Percentiles rank a stretch among this genome's conserved stretches.
phyloP scores from a whole-genome alignment of 2,113 vertebrate genomes.

The Smithornis capensis region DNA sequence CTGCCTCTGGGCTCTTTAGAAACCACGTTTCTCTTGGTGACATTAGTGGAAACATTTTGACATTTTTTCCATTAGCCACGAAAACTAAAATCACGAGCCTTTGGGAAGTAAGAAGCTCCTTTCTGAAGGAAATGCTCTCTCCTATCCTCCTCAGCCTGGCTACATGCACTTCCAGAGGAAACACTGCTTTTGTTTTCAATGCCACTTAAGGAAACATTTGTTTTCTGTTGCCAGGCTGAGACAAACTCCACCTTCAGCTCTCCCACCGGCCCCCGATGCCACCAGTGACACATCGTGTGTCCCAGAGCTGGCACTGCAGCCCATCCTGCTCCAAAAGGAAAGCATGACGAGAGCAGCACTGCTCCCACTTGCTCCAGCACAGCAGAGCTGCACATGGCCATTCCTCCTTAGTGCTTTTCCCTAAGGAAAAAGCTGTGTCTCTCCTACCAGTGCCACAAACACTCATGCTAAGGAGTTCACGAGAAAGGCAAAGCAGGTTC shows the following conservation, averaged over 20 bases:
- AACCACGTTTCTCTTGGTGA: neutral
- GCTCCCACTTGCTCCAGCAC: neutral
- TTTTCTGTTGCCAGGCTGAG: neutral
- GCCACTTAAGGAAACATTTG: neutral
- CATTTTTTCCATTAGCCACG: neutral
- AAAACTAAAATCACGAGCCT: neutral
- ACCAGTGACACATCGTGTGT: rapidly evolving
- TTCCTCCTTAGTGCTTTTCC: neutral
- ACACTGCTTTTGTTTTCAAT: neutral
- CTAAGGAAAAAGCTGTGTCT: neutral
- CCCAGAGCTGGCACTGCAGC: neutral
- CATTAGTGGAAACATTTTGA: neutral
- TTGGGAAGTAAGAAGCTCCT: neutral
- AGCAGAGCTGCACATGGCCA: rapidly evolving
- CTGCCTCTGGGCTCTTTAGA: neutral
- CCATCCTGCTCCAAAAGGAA: neutral
- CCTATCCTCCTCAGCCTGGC: neutral
- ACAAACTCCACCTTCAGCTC: neutral
- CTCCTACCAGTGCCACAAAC: neutral
- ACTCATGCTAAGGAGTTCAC: neutral
- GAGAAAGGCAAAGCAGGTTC: neutral
- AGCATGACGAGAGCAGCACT: rapidly evolving
- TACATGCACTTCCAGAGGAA: rapidly evolving
- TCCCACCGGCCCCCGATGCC: neutral
- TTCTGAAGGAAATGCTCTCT: neutral